Evolutionary conservation across 1,140 invertebrate species (phyloP).

Genomic region (Drosophila neocordata): DNA sequence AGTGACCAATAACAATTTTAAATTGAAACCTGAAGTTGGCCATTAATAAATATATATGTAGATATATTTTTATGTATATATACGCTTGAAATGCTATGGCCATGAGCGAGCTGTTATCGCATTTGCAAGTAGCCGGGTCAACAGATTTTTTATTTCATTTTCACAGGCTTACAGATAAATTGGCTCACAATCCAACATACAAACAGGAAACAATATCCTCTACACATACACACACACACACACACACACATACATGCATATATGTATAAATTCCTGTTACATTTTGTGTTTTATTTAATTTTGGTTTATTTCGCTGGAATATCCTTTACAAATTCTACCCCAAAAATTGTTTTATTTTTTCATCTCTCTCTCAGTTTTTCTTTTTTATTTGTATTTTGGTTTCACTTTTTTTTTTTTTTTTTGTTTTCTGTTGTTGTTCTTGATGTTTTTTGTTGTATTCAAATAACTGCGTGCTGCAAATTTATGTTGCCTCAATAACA

Average conservation of each 20-base stretch:
- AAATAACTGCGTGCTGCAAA: slow-evolving; percentile 69
- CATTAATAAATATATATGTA: background rate
- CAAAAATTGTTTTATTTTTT: slow-evolving; percentile 18
- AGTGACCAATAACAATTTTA: slow-evolving; percentile 66
- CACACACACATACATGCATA: background rate
- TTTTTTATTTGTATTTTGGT: slow-evolving; percentile 1
- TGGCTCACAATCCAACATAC: slow-evolving; percentile 10
- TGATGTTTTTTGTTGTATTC: slow-evolving; percentile 44
- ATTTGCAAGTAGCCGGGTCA: slow-evolving; percentile 49
- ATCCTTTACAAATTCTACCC: slow-evolving; percentile 39
- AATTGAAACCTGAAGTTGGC: slow-evolving; percentile 31
- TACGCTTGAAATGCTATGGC: slow-evolving; percentile 18
- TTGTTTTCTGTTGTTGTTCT: background rate
- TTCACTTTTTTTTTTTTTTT: background rate
- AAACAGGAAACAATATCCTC: slow-evolving; percentile 9
- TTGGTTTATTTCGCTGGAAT: slow-evolving; percentile 44
- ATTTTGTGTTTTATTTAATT: slow-evolving; percentile 50
- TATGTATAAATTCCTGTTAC: slow-evolving; percentile 1
- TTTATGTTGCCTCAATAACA: slow-evolving; percentile 79
- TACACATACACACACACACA: slow-evolving; percentile 7
- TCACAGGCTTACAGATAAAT: slow-evolving; percentile 57
- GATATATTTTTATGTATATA: no score
- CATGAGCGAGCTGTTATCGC: slow-evolving; percentile 54
- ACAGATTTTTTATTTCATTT: slow-evolving; percentile 72
- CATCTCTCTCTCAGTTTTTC: background rate